A percentile compares a stretch with the other conserved stretches of the same genome.
Evolutionary conservation across 1,140 invertebrate genomes (phyloP).

Genomic region (Monomorium pharaonis): DNA sequence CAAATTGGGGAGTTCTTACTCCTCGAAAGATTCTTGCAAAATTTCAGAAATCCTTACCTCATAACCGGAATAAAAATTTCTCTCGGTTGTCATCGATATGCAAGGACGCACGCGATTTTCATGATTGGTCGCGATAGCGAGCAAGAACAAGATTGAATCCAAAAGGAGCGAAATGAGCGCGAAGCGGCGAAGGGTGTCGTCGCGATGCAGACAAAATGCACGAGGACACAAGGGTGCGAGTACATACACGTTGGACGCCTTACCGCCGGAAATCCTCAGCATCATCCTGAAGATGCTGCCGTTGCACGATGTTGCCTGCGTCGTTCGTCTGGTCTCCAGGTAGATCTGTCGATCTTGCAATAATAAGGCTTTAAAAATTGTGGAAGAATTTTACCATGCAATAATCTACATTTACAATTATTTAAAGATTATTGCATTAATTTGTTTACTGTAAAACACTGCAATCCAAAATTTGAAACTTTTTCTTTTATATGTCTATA

Average conservation of each 20-base stretch:
- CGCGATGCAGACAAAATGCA: conserved; percentile 39
- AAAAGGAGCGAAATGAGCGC: conserved; percentile 68
- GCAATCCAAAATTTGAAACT: neutral
- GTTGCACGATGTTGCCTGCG: conserved; percentile 75
- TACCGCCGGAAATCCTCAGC: conserved; percentile 82
- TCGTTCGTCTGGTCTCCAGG: conserved; percentile 81
- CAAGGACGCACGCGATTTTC: conserved; percentile 11
- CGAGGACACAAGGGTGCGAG: neutral
- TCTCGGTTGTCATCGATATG: neutral
- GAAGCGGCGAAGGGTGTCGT: conserved; percentile 65
- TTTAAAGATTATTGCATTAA: neutral
- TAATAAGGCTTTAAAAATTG: neutral
- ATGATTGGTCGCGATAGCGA: conserved; percentile 27
- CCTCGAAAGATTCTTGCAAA: conserved; percentile 1
- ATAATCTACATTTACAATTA: neutral
- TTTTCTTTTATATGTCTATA: neutral
- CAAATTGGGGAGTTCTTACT: conserved; percentile 35
- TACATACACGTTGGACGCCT: conserved; percentile 71
- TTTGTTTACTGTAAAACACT: neutral
- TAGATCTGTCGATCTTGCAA: conserved; percentile 46
- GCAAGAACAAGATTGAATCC: neutral
- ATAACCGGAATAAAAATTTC: neutral
- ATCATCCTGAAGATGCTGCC: conserved; percentile 78
- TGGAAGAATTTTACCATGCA: neutral
- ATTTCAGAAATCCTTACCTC: conserved; percentile 12